Conservation (phyloP, 2,797 vertebrate genomes). For the Crocidura indochinensis region DNA sequence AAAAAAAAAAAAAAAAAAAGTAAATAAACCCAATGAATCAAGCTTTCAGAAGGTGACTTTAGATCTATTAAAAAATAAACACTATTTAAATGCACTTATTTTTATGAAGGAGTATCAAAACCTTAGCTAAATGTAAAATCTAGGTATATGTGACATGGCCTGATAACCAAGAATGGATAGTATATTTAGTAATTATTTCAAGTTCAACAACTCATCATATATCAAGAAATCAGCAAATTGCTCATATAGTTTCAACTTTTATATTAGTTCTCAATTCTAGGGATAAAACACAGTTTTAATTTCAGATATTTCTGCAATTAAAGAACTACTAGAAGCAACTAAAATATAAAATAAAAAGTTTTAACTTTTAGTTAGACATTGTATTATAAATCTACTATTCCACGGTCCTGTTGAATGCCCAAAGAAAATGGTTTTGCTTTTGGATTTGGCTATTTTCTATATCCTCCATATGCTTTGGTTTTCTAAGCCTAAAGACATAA, state of each 20-base stretch:
- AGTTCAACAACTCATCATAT: not conserved
- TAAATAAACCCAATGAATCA: conserved; percentile 1
- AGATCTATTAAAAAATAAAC: conserved; percentile 46
- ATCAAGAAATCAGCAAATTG: conserved; percentile 29
- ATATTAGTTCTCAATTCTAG: conserved; percentile 2
- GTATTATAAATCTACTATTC: not conserved
- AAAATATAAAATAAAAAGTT: not conserved
- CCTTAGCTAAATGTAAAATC: conserved; percentile 46
- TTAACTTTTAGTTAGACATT: too few species aligned
- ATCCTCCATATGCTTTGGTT: not conserved
- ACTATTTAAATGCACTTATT: conserved; percentile 50
- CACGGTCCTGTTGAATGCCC: not conserved
- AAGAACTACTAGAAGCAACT: conserved; percentile 35
- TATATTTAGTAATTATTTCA: not conserved
- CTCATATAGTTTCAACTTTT: not conserved
- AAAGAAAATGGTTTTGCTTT: conserved; percentile 38
- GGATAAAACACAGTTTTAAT: not conserved
- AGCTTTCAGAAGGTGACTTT: conserved; percentile 36
- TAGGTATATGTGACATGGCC: not conserved
- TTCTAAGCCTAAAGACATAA: conserved; percentile 45
- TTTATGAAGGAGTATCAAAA: conserved; percentile 54
- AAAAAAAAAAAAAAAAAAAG: too few species aligned
- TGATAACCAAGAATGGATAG: conserved; percentile 9
- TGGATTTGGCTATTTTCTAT: conserved; percentile 48
- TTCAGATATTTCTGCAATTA: conserved; percentile 24